A percentile compares a stretch with the other conserved stretches of the same genome.
phyloP scores from a whole-genome alignment of 2,797 vertebrate species.

The Sternarchorhynchus goeldii region DNA sequence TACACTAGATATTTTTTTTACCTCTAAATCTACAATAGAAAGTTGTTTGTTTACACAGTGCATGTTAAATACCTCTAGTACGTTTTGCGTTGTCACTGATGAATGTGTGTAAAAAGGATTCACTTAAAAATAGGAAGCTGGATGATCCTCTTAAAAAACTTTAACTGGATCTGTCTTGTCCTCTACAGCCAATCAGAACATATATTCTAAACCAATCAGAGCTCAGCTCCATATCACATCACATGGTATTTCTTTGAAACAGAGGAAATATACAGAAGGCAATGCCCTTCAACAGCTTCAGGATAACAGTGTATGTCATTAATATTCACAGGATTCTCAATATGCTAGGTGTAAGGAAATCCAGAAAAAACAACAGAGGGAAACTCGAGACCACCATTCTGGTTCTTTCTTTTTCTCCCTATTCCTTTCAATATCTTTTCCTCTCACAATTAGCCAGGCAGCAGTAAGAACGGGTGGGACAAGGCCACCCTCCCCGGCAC shows the following conservation, averaged over 20 bases:
- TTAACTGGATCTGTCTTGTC: neutral
- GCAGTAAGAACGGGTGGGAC: neutral
- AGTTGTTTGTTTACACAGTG: neutral
- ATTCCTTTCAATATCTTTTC: neutral
- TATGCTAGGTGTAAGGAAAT: neutral
- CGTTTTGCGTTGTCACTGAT: neutral
- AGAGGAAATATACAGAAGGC: conserved; percentile 1
- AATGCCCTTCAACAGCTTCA: conserved; percentile 13
- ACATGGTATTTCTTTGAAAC: conserved; percentile 4
- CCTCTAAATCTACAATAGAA: neutral
- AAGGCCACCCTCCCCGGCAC: neutral
- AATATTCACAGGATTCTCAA: conserved; percentile 23
- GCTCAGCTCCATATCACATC: conserved; percentile 2
- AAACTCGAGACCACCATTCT: neutral
- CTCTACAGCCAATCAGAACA: neutral
- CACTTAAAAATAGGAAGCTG: neutral
- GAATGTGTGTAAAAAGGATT: neutral
- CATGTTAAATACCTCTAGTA: neutral
- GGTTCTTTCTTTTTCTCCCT: neutral
- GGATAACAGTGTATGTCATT: neutral
- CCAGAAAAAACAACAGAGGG: neutral
- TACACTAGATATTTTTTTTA: neutral
- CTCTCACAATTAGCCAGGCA: neutral
- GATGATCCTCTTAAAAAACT: neutral
- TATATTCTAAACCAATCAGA: conserved; percentile 1